phyloP scores from a whole-genome alignment of 1,140 invertebrate genomes.

The Metopolophium dirhodum region DNA sequence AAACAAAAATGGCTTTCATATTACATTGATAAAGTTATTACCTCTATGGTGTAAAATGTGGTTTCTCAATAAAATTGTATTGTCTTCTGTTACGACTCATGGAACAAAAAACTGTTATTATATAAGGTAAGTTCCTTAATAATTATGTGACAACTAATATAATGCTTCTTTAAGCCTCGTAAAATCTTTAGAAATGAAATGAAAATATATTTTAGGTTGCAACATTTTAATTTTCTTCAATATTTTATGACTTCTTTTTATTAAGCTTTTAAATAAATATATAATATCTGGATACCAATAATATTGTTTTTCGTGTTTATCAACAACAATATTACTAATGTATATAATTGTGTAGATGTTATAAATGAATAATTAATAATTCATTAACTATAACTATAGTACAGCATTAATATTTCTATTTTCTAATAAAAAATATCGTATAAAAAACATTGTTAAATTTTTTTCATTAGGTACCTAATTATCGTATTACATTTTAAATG shows the following conservation, averaged over 20 bases:
- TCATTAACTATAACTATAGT: no score
- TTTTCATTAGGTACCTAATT: no score
- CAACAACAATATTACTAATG: not conserved
- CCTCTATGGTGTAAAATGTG: not conserved
- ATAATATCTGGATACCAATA: no score
- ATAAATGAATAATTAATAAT: not conserved
- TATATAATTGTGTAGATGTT: not conserved
- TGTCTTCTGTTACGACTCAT: not conserved
- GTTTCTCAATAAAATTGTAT: not conserved
- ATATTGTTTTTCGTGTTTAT: not conserved
- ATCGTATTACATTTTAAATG: not conserved
- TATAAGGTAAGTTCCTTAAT: not conserved
- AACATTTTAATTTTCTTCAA: not conserved
- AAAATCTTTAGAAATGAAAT: not conserved
- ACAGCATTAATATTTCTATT: no score
- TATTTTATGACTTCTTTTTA: not conserved
- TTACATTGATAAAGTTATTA: not conserved
- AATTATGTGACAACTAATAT: not conserved
- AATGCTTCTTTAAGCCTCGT: not conserved
- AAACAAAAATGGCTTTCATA: not conserved
- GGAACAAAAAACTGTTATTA: not conserved
- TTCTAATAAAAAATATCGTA: no score
- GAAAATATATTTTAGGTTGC: not conserved
- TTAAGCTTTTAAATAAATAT: not conserved
- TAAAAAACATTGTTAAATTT: no score